Evolutionary conservation across 1,140 invertebrate species (phyloP).

Genomic region (Drosophila saltans): DNA sequence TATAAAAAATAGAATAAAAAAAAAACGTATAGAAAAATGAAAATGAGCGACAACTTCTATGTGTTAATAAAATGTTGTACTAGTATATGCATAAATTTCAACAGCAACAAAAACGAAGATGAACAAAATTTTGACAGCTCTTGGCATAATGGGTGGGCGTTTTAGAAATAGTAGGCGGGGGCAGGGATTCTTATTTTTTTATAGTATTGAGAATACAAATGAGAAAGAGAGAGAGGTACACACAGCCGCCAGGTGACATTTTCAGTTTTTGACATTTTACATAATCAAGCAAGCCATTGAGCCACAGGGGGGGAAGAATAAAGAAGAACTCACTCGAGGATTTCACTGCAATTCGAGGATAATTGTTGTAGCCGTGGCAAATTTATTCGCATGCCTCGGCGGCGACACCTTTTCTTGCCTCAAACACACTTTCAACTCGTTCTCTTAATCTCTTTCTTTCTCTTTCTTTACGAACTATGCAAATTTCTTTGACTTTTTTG

Average conservation of each 20-base stretch:
- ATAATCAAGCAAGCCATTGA: slow-evolving; percentile 55
- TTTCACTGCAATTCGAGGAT: slow-evolving; percentile 51
- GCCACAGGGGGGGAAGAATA: slow-evolving; percentile 16
- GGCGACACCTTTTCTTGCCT: slow-evolving; percentile 32
- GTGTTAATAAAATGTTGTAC: slow-evolving; percentile 51
- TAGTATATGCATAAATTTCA: slow-evolving; percentile 55
- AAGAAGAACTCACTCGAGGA: slow-evolving; percentile 54
- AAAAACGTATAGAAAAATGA: slow-evolving; percentile 2
- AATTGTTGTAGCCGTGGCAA: slow-evolving; percentile 58
- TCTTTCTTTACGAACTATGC: not conserved
- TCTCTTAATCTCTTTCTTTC: not conserved
- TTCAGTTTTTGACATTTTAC: slow-evolving; percentile 60
- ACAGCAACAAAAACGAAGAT: slow-evolving; percentile 36
- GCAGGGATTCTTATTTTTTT: not conserved
- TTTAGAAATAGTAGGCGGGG: not conserved
- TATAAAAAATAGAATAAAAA: slow-evolving; percentile 26
- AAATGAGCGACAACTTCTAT: slow-evolving; percentile 51
- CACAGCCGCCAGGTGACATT: slow-evolving; percentile 66
- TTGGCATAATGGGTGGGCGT: slow-evolving; percentile 23
- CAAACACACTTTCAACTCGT: too few species aligned
- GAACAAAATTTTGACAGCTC: slow-evolving; percentile 73
- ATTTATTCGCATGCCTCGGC: slow-evolving; percentile 72
- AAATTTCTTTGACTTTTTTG: not conserved
- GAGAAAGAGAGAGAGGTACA: too few species aligned
- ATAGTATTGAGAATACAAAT: too few species aligned